Conservation (phyloP, 2,797 vertebrate species). For the Acanthopagrus latus region DNA sequence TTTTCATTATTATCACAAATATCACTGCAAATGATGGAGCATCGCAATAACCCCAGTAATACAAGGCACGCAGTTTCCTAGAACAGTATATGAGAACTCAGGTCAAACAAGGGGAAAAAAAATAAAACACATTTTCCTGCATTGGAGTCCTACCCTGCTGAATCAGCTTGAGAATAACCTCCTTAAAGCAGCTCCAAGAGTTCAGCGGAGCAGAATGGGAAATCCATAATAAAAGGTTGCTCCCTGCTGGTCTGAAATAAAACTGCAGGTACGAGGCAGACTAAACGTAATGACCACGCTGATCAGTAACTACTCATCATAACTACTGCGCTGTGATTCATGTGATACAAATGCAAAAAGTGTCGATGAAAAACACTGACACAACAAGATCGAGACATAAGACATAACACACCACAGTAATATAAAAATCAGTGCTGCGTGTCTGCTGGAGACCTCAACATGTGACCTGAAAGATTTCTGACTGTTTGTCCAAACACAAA, state of each 20-base stretch:
- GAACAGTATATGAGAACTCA: slow-evolving; percentile 24
- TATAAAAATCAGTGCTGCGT: background rate
- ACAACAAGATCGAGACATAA: background rate
- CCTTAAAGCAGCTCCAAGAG: slow-evolving; percentile 24
- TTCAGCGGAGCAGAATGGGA: slow-evolving; percentile 8
- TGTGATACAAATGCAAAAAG: background rate
- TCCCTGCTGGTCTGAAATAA: slow-evolving; percentile 67
- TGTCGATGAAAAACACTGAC: background rate
- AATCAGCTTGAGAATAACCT: slow-evolving; percentile 58
- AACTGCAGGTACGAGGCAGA: slow-evolving; percentile 45
- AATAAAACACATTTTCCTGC: slow-evolving; percentile 4
- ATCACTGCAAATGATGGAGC: slow-evolving; percentile 12
- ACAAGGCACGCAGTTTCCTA: slow-evolving; percentile 4
- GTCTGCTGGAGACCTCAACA: background rate
- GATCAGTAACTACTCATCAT: background rate
- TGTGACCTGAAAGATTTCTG: slow-evolving; percentile 14
- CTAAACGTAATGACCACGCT: background rate
- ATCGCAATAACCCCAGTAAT: slow-evolving; percentile 22
- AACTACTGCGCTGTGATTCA: background rate
- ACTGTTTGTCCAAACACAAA: background rate
- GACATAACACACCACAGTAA: background rate
- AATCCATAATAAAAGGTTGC: slow-evolving; percentile 62
- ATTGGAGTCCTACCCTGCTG: slow-evolving; percentile 50
- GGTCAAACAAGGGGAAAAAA: slow-evolving; percentile 23
- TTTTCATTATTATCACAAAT: background rate